Evolutionary conservation across 2,888 invertebrate species (phyloP).

Genomic region (Bibio marci): DNA sequence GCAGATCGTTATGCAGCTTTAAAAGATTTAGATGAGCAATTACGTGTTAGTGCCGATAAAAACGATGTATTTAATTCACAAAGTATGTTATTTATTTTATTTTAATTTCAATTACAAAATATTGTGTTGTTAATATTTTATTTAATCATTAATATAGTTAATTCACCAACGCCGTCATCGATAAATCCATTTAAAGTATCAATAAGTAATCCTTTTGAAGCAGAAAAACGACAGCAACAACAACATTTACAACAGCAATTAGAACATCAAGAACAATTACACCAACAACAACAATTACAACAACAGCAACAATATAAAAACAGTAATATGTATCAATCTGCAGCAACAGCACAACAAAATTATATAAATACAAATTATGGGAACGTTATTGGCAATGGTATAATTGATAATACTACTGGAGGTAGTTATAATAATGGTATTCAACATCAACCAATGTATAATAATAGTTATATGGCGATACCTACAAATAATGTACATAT

Average conservation of each 20-base stretch:
- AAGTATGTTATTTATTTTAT: no score
- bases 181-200: constrained; percentile 24
- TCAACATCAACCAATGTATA: background rate
- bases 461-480: background rate
- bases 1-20: constrained; percentile 92
- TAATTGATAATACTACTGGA: no score
- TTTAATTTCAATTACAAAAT: no score
- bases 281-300: background rate
- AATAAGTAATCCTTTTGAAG: constrained; percentile 3
- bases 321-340: no score
- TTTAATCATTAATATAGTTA: background rate
- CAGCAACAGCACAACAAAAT: no score
- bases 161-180: constrained; percentile 10
- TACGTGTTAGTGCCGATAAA: constrained; percentile 29
- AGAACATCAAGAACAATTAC: background rate
- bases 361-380: no score
- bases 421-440: background rate
- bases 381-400: no score
- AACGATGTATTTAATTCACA: background rate
- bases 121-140: no score
- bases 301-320: background rate
- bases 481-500: no score
- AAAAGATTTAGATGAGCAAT: constrained; percentile 74
- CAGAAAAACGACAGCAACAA: constrained; percentile 8
- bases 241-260: constrained; percentile 16